Base-by-base conservation (phyloP, 2,797 vertebrate species). In the Girardinus metallicus region DNA sequence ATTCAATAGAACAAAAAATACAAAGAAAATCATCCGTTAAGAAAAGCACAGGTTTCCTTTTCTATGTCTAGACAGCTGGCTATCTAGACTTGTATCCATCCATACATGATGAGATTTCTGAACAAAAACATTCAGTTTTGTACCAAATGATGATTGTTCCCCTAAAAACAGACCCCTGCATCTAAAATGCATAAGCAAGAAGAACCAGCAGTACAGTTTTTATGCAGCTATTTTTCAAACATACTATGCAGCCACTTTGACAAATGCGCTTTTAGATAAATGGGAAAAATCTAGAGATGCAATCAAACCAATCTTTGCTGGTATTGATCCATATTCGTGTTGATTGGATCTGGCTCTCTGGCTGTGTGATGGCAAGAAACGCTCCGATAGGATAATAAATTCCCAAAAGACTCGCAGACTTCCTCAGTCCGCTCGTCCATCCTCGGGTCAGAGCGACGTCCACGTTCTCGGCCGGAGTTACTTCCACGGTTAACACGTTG, bases 391-490 rank as follows among this genome's bases (percentile, higher is more conserved):
- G 79, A 83, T 36, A 39, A 75, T 72, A 66, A 78, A 73, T 72
- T 75, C 47, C 73, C 46, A 29, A 21, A 34, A 60, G 66, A 43
- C 53, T 66, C 51, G 76, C 18, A 78, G 83, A 85, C 87, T 84
- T 84, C 79, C 71, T 34, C 70, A 78, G 75, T 80, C 74, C 75
- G 78, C 80, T 78, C 29, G 3, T 80, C 81, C 70, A 36, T 83
- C 81, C 80, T 83, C 57, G 1, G 86, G 82, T 90, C 83, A 81
- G 78, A 82, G 78, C 73, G 36, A 41, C 0, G 43, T 78, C 82
- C 29, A 10, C 43, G 49, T 73, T 80, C 44, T 55, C 31, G 57
- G 57, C 68, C 4, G 46, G 80, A 80, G 76, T 85, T 2, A 86
- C 87, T 83, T 82, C 62, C 46, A 68, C 1, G 18, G 21, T 57